phyloP scores from a whole-genome alignment of 2,888 invertebrate genomes.

The Xestobium rufovillosum region DNA sequence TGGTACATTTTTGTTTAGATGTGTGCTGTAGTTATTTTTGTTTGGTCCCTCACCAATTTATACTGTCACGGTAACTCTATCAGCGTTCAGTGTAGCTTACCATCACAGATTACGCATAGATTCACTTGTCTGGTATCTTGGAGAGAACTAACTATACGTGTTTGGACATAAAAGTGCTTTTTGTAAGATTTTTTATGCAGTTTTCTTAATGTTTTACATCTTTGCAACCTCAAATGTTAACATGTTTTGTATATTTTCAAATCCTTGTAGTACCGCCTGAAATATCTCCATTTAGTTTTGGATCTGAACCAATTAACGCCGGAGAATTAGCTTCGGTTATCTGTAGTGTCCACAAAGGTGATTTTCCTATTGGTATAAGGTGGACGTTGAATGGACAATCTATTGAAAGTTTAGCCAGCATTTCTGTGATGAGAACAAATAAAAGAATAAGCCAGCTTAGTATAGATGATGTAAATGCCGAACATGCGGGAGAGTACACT shows the following conservation, averaged over 20 bases:
- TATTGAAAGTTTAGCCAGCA: constrained; percentile 36
- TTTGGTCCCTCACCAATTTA: too few species aligned
- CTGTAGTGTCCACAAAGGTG: constrained; percentile 65
- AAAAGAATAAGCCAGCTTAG: constrained; percentile 51
- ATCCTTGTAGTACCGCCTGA: constrained; percentile 56
- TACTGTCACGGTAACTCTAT: too few species aligned
- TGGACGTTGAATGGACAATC: constrained; percentile 52
- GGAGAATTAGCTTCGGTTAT: constrained; percentile 62
- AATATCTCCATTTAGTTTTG: constrained; percentile 60
- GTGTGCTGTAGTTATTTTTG: constrained; percentile 5
- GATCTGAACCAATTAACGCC: constrained; percentile 64
- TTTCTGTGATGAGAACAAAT: constrained; percentile 41
- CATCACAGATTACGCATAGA: constrained; percentile 54
- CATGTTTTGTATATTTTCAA: too few species aligned
- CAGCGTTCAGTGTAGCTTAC: too few species aligned
- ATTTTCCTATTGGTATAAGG: constrained; percentile 55
- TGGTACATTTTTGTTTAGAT: constrained; percentile 18
- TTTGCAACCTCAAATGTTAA: too few species aligned
- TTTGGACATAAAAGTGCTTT: constrained; percentile 45
- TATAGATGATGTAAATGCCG: constrained; percentile 54
- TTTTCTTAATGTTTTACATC: too few species aligned
- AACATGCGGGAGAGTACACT: constrained; percentile 68
- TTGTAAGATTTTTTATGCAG: too few species aligned
- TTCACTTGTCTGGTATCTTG: constrained; percentile 48
- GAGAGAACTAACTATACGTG: constrained; percentile 54